Base-by-base conservation (phyloP, 1,140 invertebrate species). In the Danaus melanippus region DNA sequence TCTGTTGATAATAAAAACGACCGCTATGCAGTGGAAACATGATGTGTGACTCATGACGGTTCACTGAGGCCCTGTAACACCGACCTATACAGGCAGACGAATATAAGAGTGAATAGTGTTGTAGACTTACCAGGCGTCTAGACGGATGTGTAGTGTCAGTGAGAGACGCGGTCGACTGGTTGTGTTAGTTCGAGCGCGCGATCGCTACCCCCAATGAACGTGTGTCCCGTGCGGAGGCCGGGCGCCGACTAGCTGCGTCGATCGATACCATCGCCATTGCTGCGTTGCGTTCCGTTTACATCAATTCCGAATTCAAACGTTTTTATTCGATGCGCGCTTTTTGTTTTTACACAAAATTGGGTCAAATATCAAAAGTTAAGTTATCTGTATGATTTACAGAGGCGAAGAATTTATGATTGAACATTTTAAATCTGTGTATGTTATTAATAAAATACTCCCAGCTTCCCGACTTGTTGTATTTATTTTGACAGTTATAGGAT, bases 241-340 rank as follows among this genome's bases (percentile, higher is more conserved):
- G 75, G 74, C 80, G 80, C 74, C 69, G 71, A 84, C 80, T 84
- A 69, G 17, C 64, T 59, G 76, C 75, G 74, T 74, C 76, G 78
- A 84, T 84, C 80, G 78, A 81, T 84, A 79, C 62, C 65, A 54
- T 70, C 54, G 67, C 73, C 80, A 79, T 76, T 70, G 70, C 73
- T 71, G 72, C 76, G 71, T 69, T 78, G 69, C 75, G 76, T 78
- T 76, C 69, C 72, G 72, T 81, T 76, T 68, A 71, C 65, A 67
- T 59, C 63, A 65, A 73, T 64, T 69, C 52, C 61, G 58, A 68
- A 63, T 66, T 64, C 50, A 43, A 61, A 53, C 42, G 46, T 56
- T 55, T 53, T 68, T 64, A 56, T 58, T 54, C 53, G 66, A 49
- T 57, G 54, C 61, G 60, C 58, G 61, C 57, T 59, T 59, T 63